Percentiles rank a stretch among this genome's conserved stretches.
These are phyloP conservation scores for Trididemnum nubilum DNA, from an alignment of 23 tunicate genomes.

Conservation along the genomic window DNA sequence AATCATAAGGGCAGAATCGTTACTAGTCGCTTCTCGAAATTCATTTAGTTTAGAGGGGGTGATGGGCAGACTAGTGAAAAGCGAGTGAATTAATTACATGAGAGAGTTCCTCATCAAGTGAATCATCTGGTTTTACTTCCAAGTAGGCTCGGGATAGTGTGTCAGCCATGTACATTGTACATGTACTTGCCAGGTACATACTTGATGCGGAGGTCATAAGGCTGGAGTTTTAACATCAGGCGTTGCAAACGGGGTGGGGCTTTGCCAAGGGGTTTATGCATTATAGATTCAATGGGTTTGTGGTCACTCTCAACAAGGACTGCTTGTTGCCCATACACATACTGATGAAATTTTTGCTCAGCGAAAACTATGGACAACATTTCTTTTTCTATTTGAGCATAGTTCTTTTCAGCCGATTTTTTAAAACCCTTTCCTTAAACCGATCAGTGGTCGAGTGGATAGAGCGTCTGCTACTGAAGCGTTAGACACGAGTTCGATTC, in stretches of 20 bases:
- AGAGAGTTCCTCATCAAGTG: conserved; percentile 23
- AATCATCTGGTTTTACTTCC: neutral
- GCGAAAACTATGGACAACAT: conserved; percentile 38
- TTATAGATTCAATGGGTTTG: conserved; percentile 45
- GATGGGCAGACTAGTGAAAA: too few species aligned
- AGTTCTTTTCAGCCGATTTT: conserved; percentile 36
- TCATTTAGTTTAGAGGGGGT: too few species aligned
- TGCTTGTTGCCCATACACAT: conserved; percentile 12
- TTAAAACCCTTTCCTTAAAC: too few species aligned
- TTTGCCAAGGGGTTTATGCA: conserved; percentile 36
- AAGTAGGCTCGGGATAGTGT: conserved; percentile 45
- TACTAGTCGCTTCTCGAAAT: too few species aligned
- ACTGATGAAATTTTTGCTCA: conserved; percentile 28
- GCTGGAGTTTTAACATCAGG: conserved; percentile 48
- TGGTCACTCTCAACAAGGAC: conserved; percentile 45
- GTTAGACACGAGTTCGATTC: too few species aligned
- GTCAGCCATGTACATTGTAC: conserved; percentile 57
- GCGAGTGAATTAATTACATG: too few species aligned
- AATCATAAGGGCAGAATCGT: too few species aligned
- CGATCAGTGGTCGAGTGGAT: too few species aligned
- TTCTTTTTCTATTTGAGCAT: conserved; percentile 51
- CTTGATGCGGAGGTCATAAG: conserved; percentile 29
- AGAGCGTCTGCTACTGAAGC: too few species aligned
- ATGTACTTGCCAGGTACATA: conserved; percentile 34
- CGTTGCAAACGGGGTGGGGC: conserved; percentile 50